Evolutionary conservation across 1,140 invertebrate genomes (phyloP).

Genomic region (Drosophila tani): DNA sequence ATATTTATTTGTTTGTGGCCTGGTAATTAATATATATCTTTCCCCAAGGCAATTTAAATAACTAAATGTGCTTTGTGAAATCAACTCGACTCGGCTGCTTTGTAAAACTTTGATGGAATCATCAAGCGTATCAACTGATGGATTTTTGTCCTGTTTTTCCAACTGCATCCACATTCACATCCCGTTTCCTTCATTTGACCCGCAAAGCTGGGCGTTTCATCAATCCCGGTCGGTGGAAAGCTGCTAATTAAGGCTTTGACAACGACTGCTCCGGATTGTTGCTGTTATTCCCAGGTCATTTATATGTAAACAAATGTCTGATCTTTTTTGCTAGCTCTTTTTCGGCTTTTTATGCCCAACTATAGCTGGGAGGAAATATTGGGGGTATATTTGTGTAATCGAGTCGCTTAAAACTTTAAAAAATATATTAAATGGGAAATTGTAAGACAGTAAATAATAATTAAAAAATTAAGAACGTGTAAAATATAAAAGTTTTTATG

Average conservation of each 20-base stretch:
- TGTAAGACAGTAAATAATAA: no score
- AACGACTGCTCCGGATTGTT: conserved; percentile 1
- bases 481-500: no score
- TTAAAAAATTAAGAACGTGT: no score
- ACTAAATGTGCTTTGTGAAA: not conserved
- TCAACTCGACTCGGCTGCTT: not conserved
- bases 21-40: no score
- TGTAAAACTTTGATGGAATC: conserved; percentile 6
- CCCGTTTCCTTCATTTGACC: not conserved
- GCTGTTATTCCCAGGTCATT: conserved; percentile 56
- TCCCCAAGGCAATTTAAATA: no score
- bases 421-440: no score
- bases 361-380: not conserved
- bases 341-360: not conserved
- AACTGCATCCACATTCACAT: not conserved
- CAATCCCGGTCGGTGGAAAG: conserved; percentile 5
- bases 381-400: not conserved
- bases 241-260: conserved; percentile 43
- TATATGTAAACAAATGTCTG: conserved; percentile 72
- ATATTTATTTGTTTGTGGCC: not conserved
- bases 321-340: conserved; percentile 20
- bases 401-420: no score
- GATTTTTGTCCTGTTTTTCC: not conserved
- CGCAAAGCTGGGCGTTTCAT: conserved; percentile 9
- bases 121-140: conserved; percentile 2